These are phyloP conservation scores for Danaus chrysippus DNA, from an alignment of 2,888 invertebrate species.

Conservation along the genomic window DNA sequence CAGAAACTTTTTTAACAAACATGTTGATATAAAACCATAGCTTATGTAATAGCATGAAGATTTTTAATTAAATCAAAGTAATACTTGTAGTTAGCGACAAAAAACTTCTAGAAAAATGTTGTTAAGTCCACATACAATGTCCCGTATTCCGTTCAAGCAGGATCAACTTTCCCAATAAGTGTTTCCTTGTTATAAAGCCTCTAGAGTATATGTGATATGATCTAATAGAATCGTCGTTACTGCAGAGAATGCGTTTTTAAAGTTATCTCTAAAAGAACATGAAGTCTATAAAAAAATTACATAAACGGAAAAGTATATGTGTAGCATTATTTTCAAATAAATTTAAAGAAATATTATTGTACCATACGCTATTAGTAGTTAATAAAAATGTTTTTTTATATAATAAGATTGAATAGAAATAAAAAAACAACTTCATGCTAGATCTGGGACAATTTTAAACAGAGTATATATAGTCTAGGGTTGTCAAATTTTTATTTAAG, in stretches of 20 bases:
- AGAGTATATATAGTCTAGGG: background rate
- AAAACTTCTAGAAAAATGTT: background rate
- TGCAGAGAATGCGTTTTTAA: background rate
- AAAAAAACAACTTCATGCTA: background rate
- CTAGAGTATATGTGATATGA: background rate
- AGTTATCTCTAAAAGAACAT: background rate
- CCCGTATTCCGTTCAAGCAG: background rate
- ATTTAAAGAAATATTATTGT: too few species aligned
- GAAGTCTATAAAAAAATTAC: too few species aligned
- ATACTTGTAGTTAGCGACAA: too few species aligned
- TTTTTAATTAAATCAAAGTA: too few species aligned
- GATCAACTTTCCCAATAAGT: constrained; percentile 6
- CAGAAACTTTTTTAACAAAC: too few species aligned
- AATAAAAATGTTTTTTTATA: too few species aligned
- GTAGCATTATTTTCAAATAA: too few species aligned
- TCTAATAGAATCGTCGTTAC: background rate
- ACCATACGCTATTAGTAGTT: too few species aligned
- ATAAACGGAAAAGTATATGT: too few species aligned
- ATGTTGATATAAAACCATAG: too few species aligned
- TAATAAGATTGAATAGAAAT: background rate
- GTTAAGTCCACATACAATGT: background rate
- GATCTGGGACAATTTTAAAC: constrained; percentile 6
- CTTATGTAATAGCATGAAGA: too few species aligned
- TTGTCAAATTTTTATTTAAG: constrained; percentile 1
- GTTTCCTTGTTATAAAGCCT: background rate